These are phyloP conservation scores for Philonicus albiceps DNA, from an alignment of 2,888 invertebrate genomes.

Conservation along the genomic window DNA sequence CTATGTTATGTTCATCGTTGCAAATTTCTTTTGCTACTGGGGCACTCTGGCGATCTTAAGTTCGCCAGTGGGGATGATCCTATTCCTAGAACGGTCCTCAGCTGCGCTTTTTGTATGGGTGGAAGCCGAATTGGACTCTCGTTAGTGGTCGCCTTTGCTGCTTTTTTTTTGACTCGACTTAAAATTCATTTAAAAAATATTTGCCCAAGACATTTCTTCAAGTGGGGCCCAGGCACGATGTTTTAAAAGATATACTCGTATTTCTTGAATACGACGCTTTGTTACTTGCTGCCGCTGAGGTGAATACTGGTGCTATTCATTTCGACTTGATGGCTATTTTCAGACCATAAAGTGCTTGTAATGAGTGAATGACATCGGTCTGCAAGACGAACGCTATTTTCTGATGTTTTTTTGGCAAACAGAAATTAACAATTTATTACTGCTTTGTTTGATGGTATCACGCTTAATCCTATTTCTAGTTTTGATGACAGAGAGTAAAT, in stretches of 20 bases:
- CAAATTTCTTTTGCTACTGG: slow-evolving; percentile 62
- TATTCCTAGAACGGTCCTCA: slow-evolving; percentile 19
- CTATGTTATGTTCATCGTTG: slow-evolving; percentile 58
- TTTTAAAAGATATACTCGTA: background rate
- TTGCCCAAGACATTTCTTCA: background rate
- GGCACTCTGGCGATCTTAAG: background rate
- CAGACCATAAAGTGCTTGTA: slow-evolving; percentile 6
- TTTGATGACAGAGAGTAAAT: background rate
- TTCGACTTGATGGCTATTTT: slow-evolving; percentile 20
- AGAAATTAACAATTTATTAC: background rate
- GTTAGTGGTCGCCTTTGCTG: background rate
- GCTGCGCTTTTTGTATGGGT: background rate
- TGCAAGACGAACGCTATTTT: background rate
- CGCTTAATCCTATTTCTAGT: background rate
- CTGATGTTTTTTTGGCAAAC: slow-evolving; percentile 26
- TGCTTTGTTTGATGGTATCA: background rate
- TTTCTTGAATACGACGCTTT: background rate
- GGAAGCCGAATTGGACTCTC: background rate
- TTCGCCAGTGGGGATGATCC: background rate
- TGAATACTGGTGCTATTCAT: background rate
- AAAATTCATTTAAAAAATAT: slow-evolving; percentile 13
- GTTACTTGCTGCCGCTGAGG: background rate
- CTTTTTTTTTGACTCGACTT: background rate
- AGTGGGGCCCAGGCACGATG: background rate
- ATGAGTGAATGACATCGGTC: slow-evolving; percentile 8